Evolutionary conservation across 2,113 vertebrate genomes (phyloP).

Genomic region (Charina bottae): DNA sequence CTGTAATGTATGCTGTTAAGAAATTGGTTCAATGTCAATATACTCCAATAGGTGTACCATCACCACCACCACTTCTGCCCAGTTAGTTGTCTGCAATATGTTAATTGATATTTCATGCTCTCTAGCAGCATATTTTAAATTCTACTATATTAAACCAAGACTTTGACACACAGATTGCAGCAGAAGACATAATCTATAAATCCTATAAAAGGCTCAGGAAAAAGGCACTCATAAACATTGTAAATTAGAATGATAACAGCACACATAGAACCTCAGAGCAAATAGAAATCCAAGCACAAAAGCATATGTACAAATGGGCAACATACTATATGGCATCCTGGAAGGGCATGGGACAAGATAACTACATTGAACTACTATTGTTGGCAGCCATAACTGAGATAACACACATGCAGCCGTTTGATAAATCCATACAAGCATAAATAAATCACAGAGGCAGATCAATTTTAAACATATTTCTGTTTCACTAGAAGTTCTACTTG

Average conservation of each 20-base stretch:
- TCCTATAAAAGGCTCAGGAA: slow-evolving; percentile 50
- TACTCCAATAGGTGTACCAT: slow-evolving; percentile 39
- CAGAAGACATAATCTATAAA: slow-evolving; percentile 55
- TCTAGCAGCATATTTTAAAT: slow-evolving; percentile 51
- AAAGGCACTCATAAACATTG: slow-evolving; percentile 58
- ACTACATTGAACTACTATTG: neutral
- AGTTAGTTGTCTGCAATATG: slow-evolving; percentile 46
- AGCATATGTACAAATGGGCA: neutral
- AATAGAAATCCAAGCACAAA: neutral
- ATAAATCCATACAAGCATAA: neutral
- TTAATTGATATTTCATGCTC: slow-evolving; percentile 60
- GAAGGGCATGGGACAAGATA: neutral
- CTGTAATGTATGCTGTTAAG: slow-evolving; percentile 36
- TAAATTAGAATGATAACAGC: slow-evolving; percentile 67
- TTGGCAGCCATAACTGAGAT: neutral
- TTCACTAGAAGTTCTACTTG: neutral
- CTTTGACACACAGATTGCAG: slow-evolving; percentile 23
- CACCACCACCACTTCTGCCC: neutral
- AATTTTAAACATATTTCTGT: slow-evolving; percentile 3
- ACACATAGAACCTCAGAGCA: slow-evolving; percentile 50
- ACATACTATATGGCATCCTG: neutral
- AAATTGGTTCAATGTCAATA: slow-evolving; percentile 22
- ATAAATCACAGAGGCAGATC: slow-evolving; percentile 17
- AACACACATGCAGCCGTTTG: neutral
- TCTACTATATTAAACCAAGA: slow-evolving; percentile 51